Conservation (phyloP, 2,888 invertebrate genomes). For the Venustoraphidia nigricollis region DNA sequence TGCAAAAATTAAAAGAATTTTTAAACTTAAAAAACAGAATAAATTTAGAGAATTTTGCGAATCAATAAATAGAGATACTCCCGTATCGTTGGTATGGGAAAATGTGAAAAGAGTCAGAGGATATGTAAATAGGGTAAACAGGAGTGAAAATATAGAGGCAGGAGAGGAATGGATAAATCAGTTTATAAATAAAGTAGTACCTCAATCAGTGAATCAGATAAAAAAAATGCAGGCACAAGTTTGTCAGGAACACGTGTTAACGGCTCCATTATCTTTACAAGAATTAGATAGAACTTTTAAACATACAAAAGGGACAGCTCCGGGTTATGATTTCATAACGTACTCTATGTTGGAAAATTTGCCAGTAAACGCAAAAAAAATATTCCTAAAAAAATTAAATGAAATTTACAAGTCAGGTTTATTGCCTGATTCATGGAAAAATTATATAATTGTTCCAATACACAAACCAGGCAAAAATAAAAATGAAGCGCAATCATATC, state of each 20-base stretch:
- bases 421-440: not conserved
- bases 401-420: not conserved
- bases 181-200: too few species aligned
- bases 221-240: not conserved
- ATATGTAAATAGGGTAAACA: not conserved
- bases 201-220: not conserved
- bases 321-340: not conserved
- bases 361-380: not conserved
- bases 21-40: constrained; percentile 1
- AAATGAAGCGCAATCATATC: not conserved
- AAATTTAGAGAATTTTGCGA: not conserved
- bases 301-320: not conserved
- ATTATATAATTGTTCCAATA: constrained; percentile 3
- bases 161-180: too few species aligned
- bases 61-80: not conserved
- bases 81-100: not conserved
- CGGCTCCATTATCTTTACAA: not conserved
- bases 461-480: not conserved
- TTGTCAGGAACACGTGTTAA: not conserved
- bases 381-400: not conserved
- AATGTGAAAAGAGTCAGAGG: not conserved
- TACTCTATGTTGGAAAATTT: not conserved
- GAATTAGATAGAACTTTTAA: not conserved
- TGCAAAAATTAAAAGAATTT: not conserved
- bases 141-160: not conserved